Evolutionary conservation across 2,797 vertebrate species (phyloP).

Genomic region (Enteromius paludinosus): DNA sequence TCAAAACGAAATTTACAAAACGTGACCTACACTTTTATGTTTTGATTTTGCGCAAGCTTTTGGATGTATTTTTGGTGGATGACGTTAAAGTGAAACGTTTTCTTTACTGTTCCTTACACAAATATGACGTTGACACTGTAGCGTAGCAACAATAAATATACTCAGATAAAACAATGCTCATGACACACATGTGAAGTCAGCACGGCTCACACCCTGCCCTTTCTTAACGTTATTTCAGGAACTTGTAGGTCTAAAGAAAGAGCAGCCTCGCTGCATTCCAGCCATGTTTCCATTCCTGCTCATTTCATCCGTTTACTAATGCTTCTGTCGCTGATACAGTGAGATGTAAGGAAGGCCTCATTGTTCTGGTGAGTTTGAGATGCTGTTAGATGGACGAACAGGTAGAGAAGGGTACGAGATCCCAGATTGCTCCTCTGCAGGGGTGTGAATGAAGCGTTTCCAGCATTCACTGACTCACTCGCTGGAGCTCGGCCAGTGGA

Average conservation of each 20-base stretch:
- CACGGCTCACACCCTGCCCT: not conserved
- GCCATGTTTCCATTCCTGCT: not conserved
- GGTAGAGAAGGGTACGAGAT: constrained; percentile 63
- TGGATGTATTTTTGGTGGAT: not conserved
- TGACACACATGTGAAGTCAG: not conserved
- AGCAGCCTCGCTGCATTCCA: not conserved
- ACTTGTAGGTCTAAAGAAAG: not conserved
- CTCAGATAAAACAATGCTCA: not conserved
- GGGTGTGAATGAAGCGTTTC: constrained; percentile 73
- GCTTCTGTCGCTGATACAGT: not conserved
- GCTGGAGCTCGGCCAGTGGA: constrained; percentile 51
- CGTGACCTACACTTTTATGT: not conserved
- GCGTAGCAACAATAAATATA: not conserved
- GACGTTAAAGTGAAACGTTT: not conserved
- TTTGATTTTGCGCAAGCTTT: not conserved
- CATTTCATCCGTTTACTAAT: not conserved
- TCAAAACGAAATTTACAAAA: no score
- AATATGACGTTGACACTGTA: not conserved
- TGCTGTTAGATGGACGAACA: not conserved
- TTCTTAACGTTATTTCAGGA: not conserved
- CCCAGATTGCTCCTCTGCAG: constrained; percentile 80
- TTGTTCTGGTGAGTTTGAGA: not conserved
- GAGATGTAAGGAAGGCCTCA: not conserved
- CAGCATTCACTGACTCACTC: constrained; percentile 60
- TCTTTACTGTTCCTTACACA: not conserved